These are phyloP conservation scores for Dipus sagitta DNA, from an alignment of 2,797 vertebrate species.

Conservation along the genomic window DNA sequence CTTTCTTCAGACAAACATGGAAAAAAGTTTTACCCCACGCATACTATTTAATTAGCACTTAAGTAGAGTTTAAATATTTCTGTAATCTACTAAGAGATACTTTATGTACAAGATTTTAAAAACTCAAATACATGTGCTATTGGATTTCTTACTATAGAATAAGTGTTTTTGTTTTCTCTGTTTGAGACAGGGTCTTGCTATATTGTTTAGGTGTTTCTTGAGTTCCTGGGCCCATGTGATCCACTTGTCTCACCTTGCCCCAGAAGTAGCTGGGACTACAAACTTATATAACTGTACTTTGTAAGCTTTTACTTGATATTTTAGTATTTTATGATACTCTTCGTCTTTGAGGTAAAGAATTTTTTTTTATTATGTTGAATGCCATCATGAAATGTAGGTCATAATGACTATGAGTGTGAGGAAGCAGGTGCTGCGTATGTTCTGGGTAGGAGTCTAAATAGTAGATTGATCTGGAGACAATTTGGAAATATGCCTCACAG, in stretches of 20 bases:
- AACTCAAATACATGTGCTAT: neutral
- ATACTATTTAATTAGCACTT: neutral
- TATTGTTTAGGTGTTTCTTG: neutral
- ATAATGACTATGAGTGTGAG: neutral
- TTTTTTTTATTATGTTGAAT: neutral
- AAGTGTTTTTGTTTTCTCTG: neutral
- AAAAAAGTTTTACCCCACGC: neutral
- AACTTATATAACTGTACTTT: too few relatives aligned
- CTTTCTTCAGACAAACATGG: neutral
- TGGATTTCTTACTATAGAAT: slow-evolving; percentile 23
- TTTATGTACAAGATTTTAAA: slow-evolving; percentile 11
- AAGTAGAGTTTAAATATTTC: slow-evolving; percentile 13
- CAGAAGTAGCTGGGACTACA: neutral
- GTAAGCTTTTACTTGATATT: slow-evolving; percentile 14
- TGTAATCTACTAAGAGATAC: neutral
- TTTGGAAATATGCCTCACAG: slow-evolving; percentile 22
- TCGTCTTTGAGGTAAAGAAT: neutral
- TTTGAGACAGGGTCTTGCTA: neutral
- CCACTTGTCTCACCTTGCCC: neutral
- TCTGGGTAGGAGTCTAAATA: neutral
- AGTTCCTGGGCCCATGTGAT: neutral
- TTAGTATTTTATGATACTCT: neutral
- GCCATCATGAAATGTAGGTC: neutral
- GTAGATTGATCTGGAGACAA: neutral
- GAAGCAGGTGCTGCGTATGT: neutral